phyloP scores from a whole-genome alignment of 2,113 vertebrate species.

The Picathartes gymnocephalus region DNA sequence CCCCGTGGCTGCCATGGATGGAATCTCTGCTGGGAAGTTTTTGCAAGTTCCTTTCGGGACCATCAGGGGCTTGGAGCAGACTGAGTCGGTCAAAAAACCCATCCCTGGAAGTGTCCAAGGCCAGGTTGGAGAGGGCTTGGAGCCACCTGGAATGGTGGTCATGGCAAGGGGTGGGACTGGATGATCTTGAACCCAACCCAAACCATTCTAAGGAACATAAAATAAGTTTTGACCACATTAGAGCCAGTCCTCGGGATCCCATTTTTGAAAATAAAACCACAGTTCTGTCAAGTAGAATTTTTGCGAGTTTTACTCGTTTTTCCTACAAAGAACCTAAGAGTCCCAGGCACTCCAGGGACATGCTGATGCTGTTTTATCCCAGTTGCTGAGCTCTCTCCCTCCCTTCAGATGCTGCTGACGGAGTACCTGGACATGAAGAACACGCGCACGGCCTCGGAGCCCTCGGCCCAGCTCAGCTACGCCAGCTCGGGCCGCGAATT shows the following conservation, averaged over 20 bases:
- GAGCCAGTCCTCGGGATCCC: accelerated
- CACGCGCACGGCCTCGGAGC: conserved; percentile 86
- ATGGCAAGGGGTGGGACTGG: neutral
- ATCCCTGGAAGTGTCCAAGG: neutral
- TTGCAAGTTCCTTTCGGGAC: neutral
- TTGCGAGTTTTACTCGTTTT: accelerated
- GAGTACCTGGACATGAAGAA: conserved; percentile 99
- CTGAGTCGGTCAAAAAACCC: neutral
- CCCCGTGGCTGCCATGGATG: neutral
- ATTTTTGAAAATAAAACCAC: accelerated
- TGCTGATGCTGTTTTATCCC: conserved; percentile 22
- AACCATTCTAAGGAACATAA: neutral
- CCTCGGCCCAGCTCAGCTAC: conserved; percentile 90
- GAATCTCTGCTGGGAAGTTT: neutral
- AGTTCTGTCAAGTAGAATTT: accelerated
- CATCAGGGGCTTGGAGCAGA: neutral
- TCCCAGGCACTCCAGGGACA: neutral
- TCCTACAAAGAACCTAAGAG: conserved; percentile 16
- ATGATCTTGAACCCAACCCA: neutral
- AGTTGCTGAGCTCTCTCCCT: conserved; percentile 18
- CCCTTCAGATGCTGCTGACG: conserved; percentile 86
- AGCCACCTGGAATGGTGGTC: neutral
- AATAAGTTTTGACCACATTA: neutral
- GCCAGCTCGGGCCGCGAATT: conserved; percentile 93
- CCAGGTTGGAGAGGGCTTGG: neutral